Evolutionary conservation across 2,797 vertebrate genomes (phyloP), one percentile per base, ranked within the genome.

Genomic region (Helicolenus hilgendorfi): DNA sequence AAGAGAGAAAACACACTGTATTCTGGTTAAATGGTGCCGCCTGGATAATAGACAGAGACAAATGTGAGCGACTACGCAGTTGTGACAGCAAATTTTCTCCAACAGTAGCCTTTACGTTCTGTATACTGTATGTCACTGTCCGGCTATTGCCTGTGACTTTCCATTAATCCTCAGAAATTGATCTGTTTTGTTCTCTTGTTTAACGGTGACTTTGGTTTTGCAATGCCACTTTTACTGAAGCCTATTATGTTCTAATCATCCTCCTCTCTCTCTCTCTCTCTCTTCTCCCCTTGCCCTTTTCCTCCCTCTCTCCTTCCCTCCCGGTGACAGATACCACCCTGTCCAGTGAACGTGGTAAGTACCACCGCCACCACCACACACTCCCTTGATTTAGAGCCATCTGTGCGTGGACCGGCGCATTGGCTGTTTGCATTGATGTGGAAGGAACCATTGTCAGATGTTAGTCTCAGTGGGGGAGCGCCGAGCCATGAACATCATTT

Each of bases 301-400:
- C 72, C 74, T 77, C 81, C 33, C 29, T 31, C 45, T 84, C 35
- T 77, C 77, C 31, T 26, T 65, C 4, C 70, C 79, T 84, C 74
- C 83, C 3, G 62, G 14, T 84, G 85, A 82, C 93, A 97, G 97
- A 96, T 79, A 96, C 96, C 80, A 90, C 92, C 94, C 94, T 97
- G 91, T 96, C 95, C 72, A 95, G 90, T 24, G 91, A 94, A 77
- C 94, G 85, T 88, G 95, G 96, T 96, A 84, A 96, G 96, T 95
- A 87, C 89, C 20, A 69, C 88, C 58, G 79, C 89, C 55, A 71
- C 69, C 33, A 4, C 45, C 53, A 22, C 89, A 87, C 81, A 36
- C 85, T 83, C 55, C 79, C 49, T 62, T 89, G 81, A 77, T 87
- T 92, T 64, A 62, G 18, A 90, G 82, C 86, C 84, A 85, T 86